Conservation (phyloP, 2,888 invertebrate genomes). For the Tiphia femorata region DNA sequence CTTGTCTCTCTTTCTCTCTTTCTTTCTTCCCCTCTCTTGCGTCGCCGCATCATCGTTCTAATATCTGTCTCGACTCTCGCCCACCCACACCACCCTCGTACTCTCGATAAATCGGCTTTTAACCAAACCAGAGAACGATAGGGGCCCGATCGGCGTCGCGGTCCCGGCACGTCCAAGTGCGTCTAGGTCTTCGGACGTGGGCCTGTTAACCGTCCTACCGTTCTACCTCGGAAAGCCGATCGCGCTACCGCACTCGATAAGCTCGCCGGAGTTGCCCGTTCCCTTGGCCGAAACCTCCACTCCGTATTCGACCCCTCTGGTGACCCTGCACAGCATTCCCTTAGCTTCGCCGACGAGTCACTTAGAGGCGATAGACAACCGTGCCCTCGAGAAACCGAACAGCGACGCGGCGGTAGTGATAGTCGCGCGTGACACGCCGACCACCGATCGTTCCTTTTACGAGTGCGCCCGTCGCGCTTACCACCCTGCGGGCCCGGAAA, state of each 20-base stretch:
- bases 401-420: conserved; percentile 15
- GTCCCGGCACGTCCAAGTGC: background rate
- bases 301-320: conserved; percentile 19
- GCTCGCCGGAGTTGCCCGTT: conserved; percentile 62
- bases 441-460: conserved; percentile 1
- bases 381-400: conserved; percentile 13
- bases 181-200: no score
- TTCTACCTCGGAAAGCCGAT: conserved; percentile 42
- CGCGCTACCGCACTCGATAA: conserved; percentile 59
- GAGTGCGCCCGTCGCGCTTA: background rate
- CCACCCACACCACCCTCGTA: no score
- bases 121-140: no score
- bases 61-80: no score
- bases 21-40: no score
- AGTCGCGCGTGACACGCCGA: conserved; percentile 21
- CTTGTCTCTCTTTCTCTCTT: no score
- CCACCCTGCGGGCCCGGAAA: background rate
- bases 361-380: conserved; percentile 15
- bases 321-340: conserved; percentile 45
- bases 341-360: conserved; percentile 45
- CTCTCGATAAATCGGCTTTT: no score
- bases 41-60: no score
- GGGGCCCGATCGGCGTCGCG: no score
- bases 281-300: conserved; percentile 40
- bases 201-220: conserved; percentile 1